These are phyloP conservation scores for Tetragnatha montana DNA, from an alignment of 2,888 invertebrate species.

Conservation along the genomic window DNA sequence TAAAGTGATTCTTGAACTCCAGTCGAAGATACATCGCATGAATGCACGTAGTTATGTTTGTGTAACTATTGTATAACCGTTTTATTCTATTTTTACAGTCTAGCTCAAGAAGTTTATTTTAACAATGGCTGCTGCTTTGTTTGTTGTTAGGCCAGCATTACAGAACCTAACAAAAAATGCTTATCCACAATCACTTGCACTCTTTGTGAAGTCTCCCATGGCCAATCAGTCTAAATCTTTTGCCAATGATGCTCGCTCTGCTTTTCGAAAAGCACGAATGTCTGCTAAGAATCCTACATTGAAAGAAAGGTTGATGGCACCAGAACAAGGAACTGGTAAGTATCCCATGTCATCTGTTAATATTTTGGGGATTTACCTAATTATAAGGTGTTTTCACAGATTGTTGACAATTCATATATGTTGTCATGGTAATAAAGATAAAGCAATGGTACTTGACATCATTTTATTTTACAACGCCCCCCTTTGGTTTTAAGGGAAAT, in stretches of 20 bases:
- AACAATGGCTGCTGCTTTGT: constrained; percentile 62
- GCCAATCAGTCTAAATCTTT: constrained; percentile 47
- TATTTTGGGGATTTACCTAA: no score
- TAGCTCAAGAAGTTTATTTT: constrained; percentile 33
- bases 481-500: no score
- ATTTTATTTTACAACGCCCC: no score
- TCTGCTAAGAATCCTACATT: constrained; percentile 78
- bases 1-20: no score
- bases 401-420: no score
- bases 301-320: constrained; percentile 85
- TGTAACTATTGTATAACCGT: constrained; percentile 14
- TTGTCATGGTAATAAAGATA: no score
- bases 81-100: constrained; percentile 28
- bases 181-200: constrained; percentile 11
- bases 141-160: constrained; percentile 22
- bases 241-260: constrained; percentile 52
- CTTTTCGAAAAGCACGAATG: constrained; percentile 45
- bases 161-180: constrained; percentile 15
- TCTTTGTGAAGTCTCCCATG: constrained; percentile 36
- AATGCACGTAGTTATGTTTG: neutral
- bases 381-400: no score
- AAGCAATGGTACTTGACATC: no score
- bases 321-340: constrained; percentile 86
- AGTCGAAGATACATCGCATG: neutral
- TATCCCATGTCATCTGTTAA: neutral